phyloP scores from a whole-genome alignment of 2,113 vertebrate species.

The Microcebus murinus region DNA sequence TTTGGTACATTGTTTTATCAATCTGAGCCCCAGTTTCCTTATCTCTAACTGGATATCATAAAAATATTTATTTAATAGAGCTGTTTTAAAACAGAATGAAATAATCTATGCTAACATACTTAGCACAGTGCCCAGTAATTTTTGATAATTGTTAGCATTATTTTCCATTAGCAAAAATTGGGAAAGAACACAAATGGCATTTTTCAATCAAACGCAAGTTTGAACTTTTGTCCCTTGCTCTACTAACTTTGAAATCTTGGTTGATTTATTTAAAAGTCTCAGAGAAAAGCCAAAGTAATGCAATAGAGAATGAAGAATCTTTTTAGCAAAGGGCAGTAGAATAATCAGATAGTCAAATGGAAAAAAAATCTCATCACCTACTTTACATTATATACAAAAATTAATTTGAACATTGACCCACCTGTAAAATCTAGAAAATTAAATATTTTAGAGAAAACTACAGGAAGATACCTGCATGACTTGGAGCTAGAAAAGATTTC shows the following conservation, averaged over 20 bases:
- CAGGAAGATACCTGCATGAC: neutral
- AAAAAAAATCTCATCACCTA: neutral
- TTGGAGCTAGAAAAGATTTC: neutral
- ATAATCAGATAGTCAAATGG: neutral
- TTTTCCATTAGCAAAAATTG: neutral
- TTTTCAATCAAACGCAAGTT: slow-evolving; percentile 1
- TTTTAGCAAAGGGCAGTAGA: neutral
- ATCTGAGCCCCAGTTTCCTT: neutral
- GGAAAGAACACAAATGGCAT: neutral
- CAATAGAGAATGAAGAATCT: neutral
- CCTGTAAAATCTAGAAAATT: neutral
- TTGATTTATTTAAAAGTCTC: neutral
- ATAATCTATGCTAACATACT: neutral
- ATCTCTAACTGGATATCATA: neutral
- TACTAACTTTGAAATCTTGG: neutral
- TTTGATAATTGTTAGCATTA: neutral
- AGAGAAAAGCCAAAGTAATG: neutral
- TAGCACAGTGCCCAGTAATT: neutral
- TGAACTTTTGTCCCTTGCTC: neutral
- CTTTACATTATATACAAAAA: neutral
- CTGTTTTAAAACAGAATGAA: neutral
- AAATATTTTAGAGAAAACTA: neutral
- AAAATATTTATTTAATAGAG: neutral
- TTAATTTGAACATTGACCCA: neutral
- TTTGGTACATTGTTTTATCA: neutral